phyloP scores from a whole-genome alignment of 2,113 vertebrate genomes.

The Vicugna pacos region DNA sequence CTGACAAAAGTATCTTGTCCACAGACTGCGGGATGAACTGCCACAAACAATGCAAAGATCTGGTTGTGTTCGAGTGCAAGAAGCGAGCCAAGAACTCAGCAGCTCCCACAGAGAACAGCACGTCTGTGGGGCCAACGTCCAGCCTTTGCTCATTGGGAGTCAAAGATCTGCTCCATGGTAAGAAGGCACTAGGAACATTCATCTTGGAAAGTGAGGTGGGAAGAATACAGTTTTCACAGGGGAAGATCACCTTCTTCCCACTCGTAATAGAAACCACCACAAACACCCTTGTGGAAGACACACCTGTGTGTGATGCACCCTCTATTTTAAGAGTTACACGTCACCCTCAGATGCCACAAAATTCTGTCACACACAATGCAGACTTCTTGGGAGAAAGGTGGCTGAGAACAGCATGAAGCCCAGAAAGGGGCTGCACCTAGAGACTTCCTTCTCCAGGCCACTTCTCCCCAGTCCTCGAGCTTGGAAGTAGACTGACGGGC shows the following conservation, averaged over 20 bases:
- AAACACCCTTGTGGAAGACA: neutral
- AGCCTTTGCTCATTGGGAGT: constrained; percentile 87
- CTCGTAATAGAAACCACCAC: neutral
- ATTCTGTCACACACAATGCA: neutral
- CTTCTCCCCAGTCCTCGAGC: neutral
- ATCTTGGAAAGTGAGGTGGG: neutral
- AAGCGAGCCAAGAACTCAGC: constrained; percentile 90
- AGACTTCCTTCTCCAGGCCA: neutral
- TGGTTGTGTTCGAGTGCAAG: constrained; percentile 98
- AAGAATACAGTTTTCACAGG: neutral
- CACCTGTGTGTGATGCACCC: neutral
- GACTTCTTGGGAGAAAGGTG: neutral
- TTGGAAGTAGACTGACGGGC: neutral
- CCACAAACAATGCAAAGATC: constrained; percentile 97
- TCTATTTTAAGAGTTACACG: neutral
- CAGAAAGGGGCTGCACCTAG: neutral
- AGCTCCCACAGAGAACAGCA: constrained; percentile 87
- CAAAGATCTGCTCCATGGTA: constrained; percentile 88
- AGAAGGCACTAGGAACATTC: constrained; percentile 64
- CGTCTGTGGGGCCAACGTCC: constrained; percentile 87
- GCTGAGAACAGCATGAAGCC: neutral
- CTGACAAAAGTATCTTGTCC: constrained; percentile 70
- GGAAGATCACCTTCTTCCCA: neutral
- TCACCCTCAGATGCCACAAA: neutral
- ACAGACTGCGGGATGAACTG: constrained; percentile 98